Evolutionary conservation across 2,113 vertebrate species (phyloP).

Genomic region (Thalassoma bifasciatum): DNA sequence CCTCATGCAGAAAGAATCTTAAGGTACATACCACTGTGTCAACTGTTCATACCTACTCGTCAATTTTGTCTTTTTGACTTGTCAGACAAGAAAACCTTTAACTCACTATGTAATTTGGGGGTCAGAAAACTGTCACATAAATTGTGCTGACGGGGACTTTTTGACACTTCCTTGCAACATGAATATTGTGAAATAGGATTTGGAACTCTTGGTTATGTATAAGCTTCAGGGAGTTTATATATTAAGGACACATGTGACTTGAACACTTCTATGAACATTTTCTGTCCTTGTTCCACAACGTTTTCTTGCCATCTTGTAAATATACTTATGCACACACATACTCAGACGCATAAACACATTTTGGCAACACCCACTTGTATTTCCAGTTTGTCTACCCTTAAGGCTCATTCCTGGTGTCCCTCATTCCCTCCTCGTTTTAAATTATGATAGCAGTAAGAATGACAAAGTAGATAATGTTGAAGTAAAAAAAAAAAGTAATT

Average conservation of each 20-base stretch:
- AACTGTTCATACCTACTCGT: neutral
- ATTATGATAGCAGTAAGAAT: slow-evolving; percentile 30
- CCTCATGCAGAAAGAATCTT: neutral
- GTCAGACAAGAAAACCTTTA: slow-evolving; percentile 6
- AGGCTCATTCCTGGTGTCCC: slow-evolving; percentile 64
- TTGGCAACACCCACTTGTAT: slow-evolving; percentile 70
- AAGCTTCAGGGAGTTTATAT: neutral
- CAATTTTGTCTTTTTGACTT: neutral
- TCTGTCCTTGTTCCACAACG: neutral
- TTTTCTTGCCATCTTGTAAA: no score
- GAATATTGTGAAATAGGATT: slow-evolving; percentile 19
- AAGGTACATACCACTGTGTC: slow-evolving; percentile 4
- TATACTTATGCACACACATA: slow-evolving; percentile 17
- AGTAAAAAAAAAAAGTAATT: slow-evolving; percentile 8
- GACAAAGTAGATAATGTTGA: slow-evolving; percentile 14
- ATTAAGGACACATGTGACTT: neutral
- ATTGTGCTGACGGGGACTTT: slow-evolving; percentile 6
- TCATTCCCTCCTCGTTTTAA: slow-evolving; percentile 27
- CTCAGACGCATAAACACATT: slow-evolving; percentile 42
- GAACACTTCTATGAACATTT: neutral
- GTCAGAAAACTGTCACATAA: slow-evolving; percentile 17
- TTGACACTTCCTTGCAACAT: slow-evolving; percentile 23
- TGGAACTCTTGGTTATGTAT: neutral
- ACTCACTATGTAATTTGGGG: neutral
- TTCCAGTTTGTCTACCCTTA: slow-evolving; percentile 75